Percentiles rank a stretch among this genome's conserved stretches.
These are phyloP conservation scores for Margaritifera margaritifera DNA, from an alignment of 2,888 invertebrate genomes.

Conservation along the genomic window DNA sequence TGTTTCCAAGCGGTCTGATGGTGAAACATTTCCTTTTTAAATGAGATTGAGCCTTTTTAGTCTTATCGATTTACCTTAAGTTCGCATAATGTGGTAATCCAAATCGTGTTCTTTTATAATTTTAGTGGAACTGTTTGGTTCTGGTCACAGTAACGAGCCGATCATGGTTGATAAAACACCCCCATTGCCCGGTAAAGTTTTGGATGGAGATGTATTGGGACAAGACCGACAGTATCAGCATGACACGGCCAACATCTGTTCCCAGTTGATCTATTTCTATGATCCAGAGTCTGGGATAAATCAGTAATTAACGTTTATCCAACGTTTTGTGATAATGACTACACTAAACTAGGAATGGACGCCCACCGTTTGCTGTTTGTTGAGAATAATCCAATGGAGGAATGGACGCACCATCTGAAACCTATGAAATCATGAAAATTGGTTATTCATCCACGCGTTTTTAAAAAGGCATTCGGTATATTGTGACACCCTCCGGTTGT, in stretches of 20 bases:
- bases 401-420: no score
- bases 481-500: no score
- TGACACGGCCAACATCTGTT: constrained; percentile 40
- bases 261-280: constrained; percentile 52
- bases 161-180: constrained; percentile 54
- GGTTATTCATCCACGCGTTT: no score
- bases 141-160: constrained; percentile 52
- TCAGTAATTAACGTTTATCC: constrained; percentile 25
- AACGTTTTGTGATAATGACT: no score
- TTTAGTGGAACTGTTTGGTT: constrained; percentile 50
- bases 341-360: no score
- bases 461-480: no score
- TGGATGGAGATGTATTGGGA: constrained; percentile 46
- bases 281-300: constrained; percentile 58
- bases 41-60: no score
- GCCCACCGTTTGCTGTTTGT: no score
- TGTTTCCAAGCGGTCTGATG: no score
- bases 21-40: no score
- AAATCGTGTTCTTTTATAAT: background rate
- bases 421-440: no score
- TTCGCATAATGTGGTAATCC: background rate
- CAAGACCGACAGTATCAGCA: constrained; percentile 41
- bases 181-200: constrained; percentile 47
- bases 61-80: background rate
- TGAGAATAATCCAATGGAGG: no score